Percentiles rank a stretch among this genome's conserved stretches.
phyloP scores from a whole-genome alignment of 2,797 vertebrate genomes.

The Enteromius paludinosus region DNA sequence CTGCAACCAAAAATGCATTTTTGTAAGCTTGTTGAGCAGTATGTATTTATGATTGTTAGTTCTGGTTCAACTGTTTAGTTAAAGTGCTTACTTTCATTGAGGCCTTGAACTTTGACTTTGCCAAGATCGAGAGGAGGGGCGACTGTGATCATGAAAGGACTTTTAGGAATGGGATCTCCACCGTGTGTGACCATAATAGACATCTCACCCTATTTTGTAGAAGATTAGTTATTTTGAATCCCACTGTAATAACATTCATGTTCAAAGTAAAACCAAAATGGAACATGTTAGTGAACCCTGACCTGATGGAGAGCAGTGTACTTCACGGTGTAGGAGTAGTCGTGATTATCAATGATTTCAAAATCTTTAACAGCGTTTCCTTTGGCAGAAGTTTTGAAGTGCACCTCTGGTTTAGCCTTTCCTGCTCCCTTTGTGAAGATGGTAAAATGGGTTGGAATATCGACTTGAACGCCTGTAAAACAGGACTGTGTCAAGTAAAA shows the following conservation, averaged over 20 bases:
- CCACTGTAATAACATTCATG: background rate
- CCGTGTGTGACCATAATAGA: conserved; percentile 87
- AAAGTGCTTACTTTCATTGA: conserved; percentile 87
- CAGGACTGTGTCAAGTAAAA: background rate
- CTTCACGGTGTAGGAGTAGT: conserved; percentile 96
- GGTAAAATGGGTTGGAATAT: conserved; percentile 93
- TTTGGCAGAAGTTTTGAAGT: conserved; percentile 81
- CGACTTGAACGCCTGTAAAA: conserved; percentile 90
- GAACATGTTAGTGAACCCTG: background rate
- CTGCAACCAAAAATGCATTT: conserved; percentile 69
- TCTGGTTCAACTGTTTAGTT: background rate
- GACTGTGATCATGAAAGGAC: conserved; percentile 90
- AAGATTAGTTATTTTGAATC: background rate
- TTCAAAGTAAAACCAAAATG: background rate
- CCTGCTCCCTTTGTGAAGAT: conserved; percentile 96
- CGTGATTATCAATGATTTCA: conserved; percentile 96
- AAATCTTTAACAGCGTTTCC: conserved; percentile 91
- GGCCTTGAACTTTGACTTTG: conserved; percentile 91
- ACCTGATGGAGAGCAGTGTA: conserved; percentile 94
- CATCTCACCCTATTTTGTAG: conserved; percentile 84
- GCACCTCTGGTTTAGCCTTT: conserved; percentile 91
- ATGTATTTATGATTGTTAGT: background rate
- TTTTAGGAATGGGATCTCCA: conserved; percentile 90
- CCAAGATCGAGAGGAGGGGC: conserved; percentile 86
- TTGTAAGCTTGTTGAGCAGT: background rate